Base-by-base conservation (phyloP, 2,888 invertebrate genomes). In the Abrostola tripartita region DNA sequence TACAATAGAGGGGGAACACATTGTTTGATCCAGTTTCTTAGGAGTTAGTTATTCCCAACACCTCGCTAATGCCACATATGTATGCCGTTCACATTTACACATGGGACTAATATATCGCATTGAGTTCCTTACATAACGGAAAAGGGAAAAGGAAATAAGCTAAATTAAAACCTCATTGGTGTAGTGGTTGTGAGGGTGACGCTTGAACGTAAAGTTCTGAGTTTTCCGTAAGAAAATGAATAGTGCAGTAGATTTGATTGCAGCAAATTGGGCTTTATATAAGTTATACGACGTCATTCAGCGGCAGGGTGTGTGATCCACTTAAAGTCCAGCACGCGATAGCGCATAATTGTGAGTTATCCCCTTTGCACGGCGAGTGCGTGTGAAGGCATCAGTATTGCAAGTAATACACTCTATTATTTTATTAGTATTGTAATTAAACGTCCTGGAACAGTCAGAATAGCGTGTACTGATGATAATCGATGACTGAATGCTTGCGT, bases 361-460 rank as follows among this genome's bases (percentile, higher is more conserved):
- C 54, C 44, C 42, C 14, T 52, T 35, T n/a, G 14, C 51, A 37
- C 37, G 42, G 41, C 54, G 38, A 37, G 53, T 55, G 60, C 71
- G 64, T 72, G 74, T 51, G 63, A 53, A 35, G 49, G 40, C 61
- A 58, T 52, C 51, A 61, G 52, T 65, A 58, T 38, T 61, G 61
- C 75, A 61, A 72, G 54, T 74, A 72, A 72, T 72, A 61, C 72
- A 65, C 71, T 75, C 55, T 50, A 75, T 58, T 65, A 72, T 61
- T 24, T 71, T 65, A 65, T 72, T 56, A 52, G 51, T 59, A 56
- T 51, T 59, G 47, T 59, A 61, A 61, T 75, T 41, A 65, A 75
- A 61, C 58, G 54, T 58, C 36, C 49, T n/a, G 36, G 42, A 61
- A 52, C 54, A 57, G 38, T 35, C 38, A 47, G 35, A n/a, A 0